phyloP scores from a whole-genome alignment of 2,797 vertebrate genomes.

The Takifugu ocellatus region DNA sequence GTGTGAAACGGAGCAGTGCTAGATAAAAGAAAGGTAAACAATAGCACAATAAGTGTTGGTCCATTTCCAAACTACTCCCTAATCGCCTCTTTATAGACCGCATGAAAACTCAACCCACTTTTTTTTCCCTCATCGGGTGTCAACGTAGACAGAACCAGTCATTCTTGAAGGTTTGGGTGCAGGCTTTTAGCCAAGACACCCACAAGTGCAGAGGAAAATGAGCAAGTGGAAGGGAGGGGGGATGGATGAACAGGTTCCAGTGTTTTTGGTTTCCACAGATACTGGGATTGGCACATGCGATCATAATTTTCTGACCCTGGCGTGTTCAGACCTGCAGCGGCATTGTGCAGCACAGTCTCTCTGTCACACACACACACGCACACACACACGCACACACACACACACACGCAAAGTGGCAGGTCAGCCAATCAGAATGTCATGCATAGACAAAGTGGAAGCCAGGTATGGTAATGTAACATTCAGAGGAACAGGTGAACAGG shows the following conservation, averaged over 20 bases:
- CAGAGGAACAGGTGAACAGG: conserved; percentile 65
- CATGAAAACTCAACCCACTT: conserved; percentile 49
- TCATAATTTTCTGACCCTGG: conserved; percentile 77
- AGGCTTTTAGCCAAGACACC: conserved; percentile 70
- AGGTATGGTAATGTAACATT: conserved; percentile 38
- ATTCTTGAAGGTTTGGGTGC: conserved; percentile 87
- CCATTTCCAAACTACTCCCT: conserved; percentile 46
- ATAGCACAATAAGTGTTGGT: conserved; percentile 25
- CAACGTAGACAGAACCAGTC: conserved; percentile 81
- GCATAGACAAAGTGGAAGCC: conserved; percentile 32
- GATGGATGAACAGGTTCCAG: conserved; percentile 89
- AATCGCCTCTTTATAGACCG: conserved; percentile 49
- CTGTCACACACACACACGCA: conserved; percentile 49
- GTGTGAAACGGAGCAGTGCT: conserved; percentile 20
- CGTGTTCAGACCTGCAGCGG: conserved; percentile 91
- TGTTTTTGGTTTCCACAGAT: conserved; percentile 99
- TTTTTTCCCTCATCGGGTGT: conserved; percentile 68
- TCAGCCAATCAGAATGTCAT: conserved; percentile 49
- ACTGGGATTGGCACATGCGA: conserved; percentile 87
- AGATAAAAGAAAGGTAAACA: conserved; percentile 33
- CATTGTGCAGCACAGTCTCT: conserved; percentile 73
- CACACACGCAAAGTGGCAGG: conserved; percentile 18
- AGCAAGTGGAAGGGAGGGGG: conserved; percentile 27
- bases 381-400: conserved; percentile 20
- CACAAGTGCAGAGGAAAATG: conserved; percentile 48